phyloP scores from a whole-genome alignment of 2,797 vertebrate species.

The Myripristis murdjan region DNA sequence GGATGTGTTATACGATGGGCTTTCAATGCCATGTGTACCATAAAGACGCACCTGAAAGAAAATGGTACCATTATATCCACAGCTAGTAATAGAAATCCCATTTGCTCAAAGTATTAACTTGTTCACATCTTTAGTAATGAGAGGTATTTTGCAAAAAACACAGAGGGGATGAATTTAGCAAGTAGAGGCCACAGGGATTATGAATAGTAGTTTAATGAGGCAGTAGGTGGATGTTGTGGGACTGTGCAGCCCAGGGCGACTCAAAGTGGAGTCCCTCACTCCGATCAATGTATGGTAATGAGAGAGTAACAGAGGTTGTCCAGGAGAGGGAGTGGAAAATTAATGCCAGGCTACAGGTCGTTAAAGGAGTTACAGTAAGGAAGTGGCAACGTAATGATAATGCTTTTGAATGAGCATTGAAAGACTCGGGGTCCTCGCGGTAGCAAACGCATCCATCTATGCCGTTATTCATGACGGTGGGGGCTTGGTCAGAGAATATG shows the following conservation, averaged over 20 bases:
- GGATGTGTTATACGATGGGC: too few relatives aligned
- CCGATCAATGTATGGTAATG: conserved; percentile 79
- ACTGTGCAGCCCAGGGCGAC: conserved; percentile 53
- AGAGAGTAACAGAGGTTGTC: conserved; percentile 58
- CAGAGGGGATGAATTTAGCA: conserved; percentile 39
- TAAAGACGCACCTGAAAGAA: not conserved
- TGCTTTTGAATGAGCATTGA: conserved; percentile 40
- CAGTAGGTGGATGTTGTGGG: conserved; percentile 60
- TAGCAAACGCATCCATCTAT: conserved; percentile 34
- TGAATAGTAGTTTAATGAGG: conserved; percentile 73
- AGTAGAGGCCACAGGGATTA: conserved; percentile 59
- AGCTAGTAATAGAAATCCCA: conserved; percentile 29
- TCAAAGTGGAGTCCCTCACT: conserved; percentile 65
- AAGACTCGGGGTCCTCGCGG: conserved; percentile 20
- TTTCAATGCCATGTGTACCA: too few relatives aligned
- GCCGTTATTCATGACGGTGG: conserved; percentile 40
- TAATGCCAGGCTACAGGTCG: conserved; percentile 49
- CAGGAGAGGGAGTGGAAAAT: conserved; percentile 58
- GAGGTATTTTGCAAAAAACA: conserved; percentile 50
- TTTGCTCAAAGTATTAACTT: conserved; percentile 24
- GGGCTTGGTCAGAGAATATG: conserved; percentile 24
- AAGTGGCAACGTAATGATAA: conserved; percentile 56
- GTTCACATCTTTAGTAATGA: conserved; percentile 9
- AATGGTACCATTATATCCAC: conserved; percentile 5
- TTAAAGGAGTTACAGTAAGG: conserved; percentile 51